Evolutionary conservation across 2,888 invertebrate genomes (phyloP), one percentile per base, ranked within the genome.

Genomic region (Drosophila prostipennis): DNA sequence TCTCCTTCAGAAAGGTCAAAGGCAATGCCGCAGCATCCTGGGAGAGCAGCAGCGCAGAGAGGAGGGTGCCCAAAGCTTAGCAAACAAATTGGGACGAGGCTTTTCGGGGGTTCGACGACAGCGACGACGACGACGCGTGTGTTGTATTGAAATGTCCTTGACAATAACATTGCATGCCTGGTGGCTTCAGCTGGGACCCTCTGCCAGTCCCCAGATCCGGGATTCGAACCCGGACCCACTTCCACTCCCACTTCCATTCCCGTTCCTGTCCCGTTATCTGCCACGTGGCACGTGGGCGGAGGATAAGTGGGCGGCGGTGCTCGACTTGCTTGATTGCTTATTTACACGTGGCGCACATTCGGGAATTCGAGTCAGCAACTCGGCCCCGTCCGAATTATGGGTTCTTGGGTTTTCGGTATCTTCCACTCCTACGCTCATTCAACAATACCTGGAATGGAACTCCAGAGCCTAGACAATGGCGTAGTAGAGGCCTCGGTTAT

Each of bases 1-100:
- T 87, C 78, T 84, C 88, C 83, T 84, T 87, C 83, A 84, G 73
- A 87, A 84, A 84, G 83, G 83, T 87, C 83, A 84, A 85, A 87
- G 65, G 72, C 72, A 65, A 59, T 53, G 58, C 75, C 34, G 55
- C 48, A 71, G 82, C 75, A 77, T 72, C 72, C 72, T 55, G 39
- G 56, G 48, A 49, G 57, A 19, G 29, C 39, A 29, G 16, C 19
- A 26, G 36, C 39, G 40, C 3, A 8, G 16, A 23, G 40, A 34
- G 10, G 3, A 16, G 52, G n/a, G 14, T n/a, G 6, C 14, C 11
- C 13, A 48, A 26, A 23, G 58, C 63, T 63, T 7, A 26, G 48
- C 61, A 36, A 63, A 32, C 48, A 37, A 48, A 26, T 36, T 67
- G 45, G 26, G 26, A n/a, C 3, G 26, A 51, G 54, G 51, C 16